phyloP scores from a whole-genome alignment of 1,140 invertebrate species.

The Rhynchophorus ferrugineus region DNA sequence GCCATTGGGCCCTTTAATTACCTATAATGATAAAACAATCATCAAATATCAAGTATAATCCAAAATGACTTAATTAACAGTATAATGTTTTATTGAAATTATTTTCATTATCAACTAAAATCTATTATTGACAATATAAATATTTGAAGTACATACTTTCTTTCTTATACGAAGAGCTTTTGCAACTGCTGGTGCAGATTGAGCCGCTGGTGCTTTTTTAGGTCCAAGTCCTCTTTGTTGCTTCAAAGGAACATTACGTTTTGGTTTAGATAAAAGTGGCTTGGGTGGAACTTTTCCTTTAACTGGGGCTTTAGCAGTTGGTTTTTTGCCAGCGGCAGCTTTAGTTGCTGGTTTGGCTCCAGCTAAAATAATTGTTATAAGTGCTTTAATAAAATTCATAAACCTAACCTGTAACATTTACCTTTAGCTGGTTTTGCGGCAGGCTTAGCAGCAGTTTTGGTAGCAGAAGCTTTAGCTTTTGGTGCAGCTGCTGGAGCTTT shows the following conservation, averaged over 20 bases:
- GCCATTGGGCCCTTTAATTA: constrained; percentile 83
- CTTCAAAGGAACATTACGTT: constrained; percentile 48
- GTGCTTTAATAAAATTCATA: no score
- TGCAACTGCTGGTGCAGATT: constrained; percentile 48
- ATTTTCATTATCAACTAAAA: no score
- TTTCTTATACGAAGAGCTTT: constrained; percentile 67
- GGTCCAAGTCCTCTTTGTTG: constrained; percentile 44
- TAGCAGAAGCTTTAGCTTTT: constrained; percentile 35
- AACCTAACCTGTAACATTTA: not conserved
- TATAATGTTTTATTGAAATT: constrained; percentile 14
- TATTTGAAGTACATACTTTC: constrained; percentile 52
- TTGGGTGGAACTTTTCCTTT: constrained; percentile 36
- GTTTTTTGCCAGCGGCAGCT: constrained; percentile 38
- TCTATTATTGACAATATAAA: constrained; percentile 30
- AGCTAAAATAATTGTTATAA: constrained; percentile 10
- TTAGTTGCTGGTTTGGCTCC: constrained; percentile 43
- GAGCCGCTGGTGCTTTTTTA: constrained; percentile 41
- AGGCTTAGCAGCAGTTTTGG: constrained; percentile 46
- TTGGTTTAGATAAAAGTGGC: constrained; percentile 48
- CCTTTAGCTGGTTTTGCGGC: constrained; percentile 27
- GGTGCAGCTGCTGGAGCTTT: constrained; percentile 39
- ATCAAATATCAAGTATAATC: constrained; percentile 1
- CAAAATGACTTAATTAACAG: not conserved
- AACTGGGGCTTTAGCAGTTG: constrained; percentile 37
- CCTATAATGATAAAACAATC: constrained; percentile 47